Evolutionary conservation across 2,113 vertebrate species (phyloP).

Genomic region (Heterotis niloticus): DNA sequence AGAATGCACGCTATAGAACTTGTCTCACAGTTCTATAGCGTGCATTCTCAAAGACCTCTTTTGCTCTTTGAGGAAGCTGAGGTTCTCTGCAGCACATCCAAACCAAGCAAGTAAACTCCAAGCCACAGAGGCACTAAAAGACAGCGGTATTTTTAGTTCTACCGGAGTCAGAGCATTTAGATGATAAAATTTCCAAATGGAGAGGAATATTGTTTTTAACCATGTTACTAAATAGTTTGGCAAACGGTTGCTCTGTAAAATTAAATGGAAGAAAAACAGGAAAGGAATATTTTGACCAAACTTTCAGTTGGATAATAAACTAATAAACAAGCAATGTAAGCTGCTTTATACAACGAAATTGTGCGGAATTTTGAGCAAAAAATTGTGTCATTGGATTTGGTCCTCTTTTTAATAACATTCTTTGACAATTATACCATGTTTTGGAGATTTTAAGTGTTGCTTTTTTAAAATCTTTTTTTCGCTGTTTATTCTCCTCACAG

Average conservation of each 20-base stretch:
- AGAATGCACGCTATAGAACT: too few species aligned
- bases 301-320: constrained; percentile 11
- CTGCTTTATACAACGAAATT: not conserved
- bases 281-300: constrained; percentile 11
- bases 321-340: constrained; percentile 5
- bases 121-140: constrained; percentile 41
- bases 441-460: too few species aligned
- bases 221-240: constrained; percentile 24
- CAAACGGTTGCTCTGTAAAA: not conserved
- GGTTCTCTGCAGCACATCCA: constrained; percentile 31
- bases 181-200: constrained; percentile 45
- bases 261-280: constrained; percentile 13
- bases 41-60: constrained; percentile 19
- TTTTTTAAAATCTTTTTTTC: too few species aligned
- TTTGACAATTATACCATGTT: too few species aligned
- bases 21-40: constrained; percentile 2
- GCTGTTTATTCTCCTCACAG: too few species aligned
- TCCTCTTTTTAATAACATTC: not conserved
- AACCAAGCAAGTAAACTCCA: constrained; percentile 34
- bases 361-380: not conserved
- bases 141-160: constrained; percentile 52
- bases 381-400: not conserved
- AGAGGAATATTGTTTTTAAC: constrained; percentile 31
- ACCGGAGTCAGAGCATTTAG: constrained; percentile 47
- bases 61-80: constrained; percentile 43